Conservation (phyloP, 1,140 invertebrate species). For the Philopotamus ludificatus region DNA sequence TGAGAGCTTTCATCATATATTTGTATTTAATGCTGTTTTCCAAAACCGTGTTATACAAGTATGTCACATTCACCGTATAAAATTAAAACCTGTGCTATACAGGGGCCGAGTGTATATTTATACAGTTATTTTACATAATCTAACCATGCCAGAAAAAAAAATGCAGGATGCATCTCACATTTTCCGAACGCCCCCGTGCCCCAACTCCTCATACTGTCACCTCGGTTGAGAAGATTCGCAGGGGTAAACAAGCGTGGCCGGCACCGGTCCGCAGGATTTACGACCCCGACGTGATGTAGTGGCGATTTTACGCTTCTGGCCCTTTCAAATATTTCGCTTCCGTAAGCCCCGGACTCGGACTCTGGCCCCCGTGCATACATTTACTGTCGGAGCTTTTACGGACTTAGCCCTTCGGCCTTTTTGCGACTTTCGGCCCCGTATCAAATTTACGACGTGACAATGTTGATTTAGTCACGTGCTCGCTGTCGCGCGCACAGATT, state of each 20-base stretch:
- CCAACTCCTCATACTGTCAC: neutral
- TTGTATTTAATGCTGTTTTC: too few relatives aligned
- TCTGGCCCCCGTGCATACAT: conserved; percentile 3
- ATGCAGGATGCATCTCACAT: too few relatives aligned
- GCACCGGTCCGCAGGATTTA: conserved; percentile 30
- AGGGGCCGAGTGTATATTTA: neutral
- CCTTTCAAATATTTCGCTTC: conserved; percentile 37
- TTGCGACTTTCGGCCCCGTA: conserved; percentile 2
- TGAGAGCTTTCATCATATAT: too few relatives aligned
- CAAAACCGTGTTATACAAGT: neutral
- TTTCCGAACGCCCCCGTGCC: too few relatives aligned
- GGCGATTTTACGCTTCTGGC: conserved; percentile 39
- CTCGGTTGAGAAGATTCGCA: neutral
- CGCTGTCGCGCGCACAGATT: neutral
- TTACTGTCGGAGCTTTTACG: conserved; percentile 7
- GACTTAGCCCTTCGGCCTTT: neutral
- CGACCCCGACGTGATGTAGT: conserved; percentile 34
- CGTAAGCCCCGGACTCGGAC: conserved; percentile 23
- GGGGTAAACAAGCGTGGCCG: conserved; percentile 19
- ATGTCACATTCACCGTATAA: neutral
- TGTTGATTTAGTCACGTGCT: conserved; percentile 4
- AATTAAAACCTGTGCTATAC: neutral
- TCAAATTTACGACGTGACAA: conserved; percentile 13
- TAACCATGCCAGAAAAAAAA: too few relatives aligned
- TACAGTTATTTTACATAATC: too few relatives aligned